Evolutionary conservation across 2,797 vertebrate species (phyloP), one percentile per base, ranked within the genome.

Genomic region (Lagocephalus sceleratus): DNA sequence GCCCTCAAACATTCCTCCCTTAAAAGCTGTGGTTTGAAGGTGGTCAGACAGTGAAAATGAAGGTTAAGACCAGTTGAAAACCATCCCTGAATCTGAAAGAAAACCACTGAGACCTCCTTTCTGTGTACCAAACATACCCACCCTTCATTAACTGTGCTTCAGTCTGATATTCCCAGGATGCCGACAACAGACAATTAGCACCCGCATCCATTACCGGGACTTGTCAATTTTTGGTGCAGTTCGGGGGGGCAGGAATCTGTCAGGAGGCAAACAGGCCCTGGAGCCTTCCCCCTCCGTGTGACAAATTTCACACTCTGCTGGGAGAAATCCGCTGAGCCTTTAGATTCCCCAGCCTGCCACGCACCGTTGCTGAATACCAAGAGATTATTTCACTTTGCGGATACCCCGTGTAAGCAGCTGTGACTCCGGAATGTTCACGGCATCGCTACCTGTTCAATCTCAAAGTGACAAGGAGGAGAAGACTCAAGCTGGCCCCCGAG

Each of bases 271-370:
- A 63, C 61, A 53, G 35, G 47, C 73, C 76, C 73, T 44, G 66
- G 69, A 68, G 78, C 69, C 66, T 80, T 78, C 63, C 70, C 75
- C 73, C 72, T 71, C 59, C 25, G 17, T 75, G 73, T 83, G 85
- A 88, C 82, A 84, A 78, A 88, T 89, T 79, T 83, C 84, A 78
- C 83, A 83, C 79, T 79, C 77, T 51, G 68, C 69, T 69, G 80
- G 63, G 78, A 81, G 54, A 68, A 83, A 82, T 78, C 73, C 39
- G 54, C 80, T 69, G 78, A 80, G 76, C 75, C 77, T 82, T 75
- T 75, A 73, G 57, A 66, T 79, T 82, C 66, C 73, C 65, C 69
- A 58, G 76, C 69, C 67, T 76, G 77, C 81, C 80, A 59, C 73
- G 75, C 56, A 55, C 76, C 57, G 71, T 75, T 65, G 73, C 77